Evolutionary conservation across 2,888 invertebrate genomes (phyloP).

Genomic region (Rhogogaster chlorosoma): DNA sequence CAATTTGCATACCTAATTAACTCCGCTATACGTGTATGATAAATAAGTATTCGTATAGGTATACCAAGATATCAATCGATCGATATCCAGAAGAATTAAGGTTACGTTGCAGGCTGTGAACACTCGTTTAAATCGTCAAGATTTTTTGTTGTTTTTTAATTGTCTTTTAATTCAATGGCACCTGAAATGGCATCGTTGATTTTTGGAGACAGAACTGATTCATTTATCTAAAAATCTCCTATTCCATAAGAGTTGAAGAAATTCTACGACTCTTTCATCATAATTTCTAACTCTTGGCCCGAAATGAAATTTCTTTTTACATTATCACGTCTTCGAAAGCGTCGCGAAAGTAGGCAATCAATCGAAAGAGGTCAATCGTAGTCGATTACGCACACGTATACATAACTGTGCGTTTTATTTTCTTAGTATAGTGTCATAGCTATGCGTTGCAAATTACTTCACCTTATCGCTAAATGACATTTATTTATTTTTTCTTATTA

Average conservation of each 20-base stretch:
- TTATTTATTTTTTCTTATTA: background rate
- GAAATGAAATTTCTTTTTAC: background rate
- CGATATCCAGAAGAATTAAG: background rate
- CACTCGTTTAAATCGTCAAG: background rate
- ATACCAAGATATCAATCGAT: background rate
- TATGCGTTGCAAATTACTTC: background rate
- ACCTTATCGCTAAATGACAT: background rate
- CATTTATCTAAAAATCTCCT: background rate
- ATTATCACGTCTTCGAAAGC: background rate
- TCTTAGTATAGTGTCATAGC: background rate
- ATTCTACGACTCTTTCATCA: too few species aligned
- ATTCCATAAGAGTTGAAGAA: background rate
- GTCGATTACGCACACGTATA: background rate
- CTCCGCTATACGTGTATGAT: background rate
- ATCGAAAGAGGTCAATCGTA: background rate
- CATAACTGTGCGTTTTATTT: background rate
- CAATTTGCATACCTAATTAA: background rate
- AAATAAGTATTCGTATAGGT: background rate
- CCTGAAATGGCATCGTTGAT: too few species aligned
- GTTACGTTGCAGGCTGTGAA: background rate
- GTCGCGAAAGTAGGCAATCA: background rate
- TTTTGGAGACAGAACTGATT: background rate
- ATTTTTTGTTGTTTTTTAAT: background rate
- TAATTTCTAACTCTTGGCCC: too few species aligned
- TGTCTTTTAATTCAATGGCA: background rate